A percentile compares a stretch with the other conserved stretches of the same genome.
Conservation (phyloP, 2,113 vertebrate genomes). For the Phyllostomus discolor region DNA sequence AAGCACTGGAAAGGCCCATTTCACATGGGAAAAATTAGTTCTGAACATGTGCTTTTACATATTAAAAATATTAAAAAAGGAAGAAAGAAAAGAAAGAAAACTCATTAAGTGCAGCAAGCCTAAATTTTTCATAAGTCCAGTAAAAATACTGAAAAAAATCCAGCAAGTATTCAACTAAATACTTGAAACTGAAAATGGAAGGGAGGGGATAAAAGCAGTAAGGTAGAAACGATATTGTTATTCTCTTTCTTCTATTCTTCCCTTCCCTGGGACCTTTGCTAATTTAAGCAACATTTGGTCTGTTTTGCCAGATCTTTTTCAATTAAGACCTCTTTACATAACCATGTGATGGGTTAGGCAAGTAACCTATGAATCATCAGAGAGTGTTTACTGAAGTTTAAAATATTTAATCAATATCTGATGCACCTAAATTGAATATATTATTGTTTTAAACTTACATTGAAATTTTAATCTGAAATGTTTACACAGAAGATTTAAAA, state of each 20-base stretch:
- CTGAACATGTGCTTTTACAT: slow-evolving; percentile 61
- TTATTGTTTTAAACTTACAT: background rate
- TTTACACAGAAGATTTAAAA: slow-evolving; percentile 38
- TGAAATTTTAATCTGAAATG: slow-evolving; percentile 50
- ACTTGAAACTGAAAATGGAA: slow-evolving; percentile 5
- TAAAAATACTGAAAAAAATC: slow-evolving; percentile 51
- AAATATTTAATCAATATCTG: background rate
- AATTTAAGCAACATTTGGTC: background rate
- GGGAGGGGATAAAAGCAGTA: background rate
- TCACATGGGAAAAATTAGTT: slow-evolving; percentile 56
- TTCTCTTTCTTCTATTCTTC: background rate
- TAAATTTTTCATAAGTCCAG: slow-evolving; percentile 30
- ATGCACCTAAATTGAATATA: slow-evolving; percentile 11
- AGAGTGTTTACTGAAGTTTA: slow-evolving; percentile 8
- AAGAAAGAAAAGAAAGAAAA: slow-evolving; percentile 41
- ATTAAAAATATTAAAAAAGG: slow-evolving; percentile 38
- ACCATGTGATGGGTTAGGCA: slow-evolving; percentile 5
- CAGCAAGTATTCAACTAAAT: slow-evolving; percentile 42
- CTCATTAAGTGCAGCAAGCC: slow-evolving; percentile 44
- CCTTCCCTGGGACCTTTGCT: background rate
- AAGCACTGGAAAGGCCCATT: slow-evolving; percentile 66
- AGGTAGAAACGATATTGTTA: background rate
- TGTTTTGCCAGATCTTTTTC: background rate
- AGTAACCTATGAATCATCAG: background rate
- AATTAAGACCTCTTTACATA: slow-evolving; percentile 12